Conservation (phyloP, 2,113 vertebrate genomes). For the Hepsetus odoe region DNA sequence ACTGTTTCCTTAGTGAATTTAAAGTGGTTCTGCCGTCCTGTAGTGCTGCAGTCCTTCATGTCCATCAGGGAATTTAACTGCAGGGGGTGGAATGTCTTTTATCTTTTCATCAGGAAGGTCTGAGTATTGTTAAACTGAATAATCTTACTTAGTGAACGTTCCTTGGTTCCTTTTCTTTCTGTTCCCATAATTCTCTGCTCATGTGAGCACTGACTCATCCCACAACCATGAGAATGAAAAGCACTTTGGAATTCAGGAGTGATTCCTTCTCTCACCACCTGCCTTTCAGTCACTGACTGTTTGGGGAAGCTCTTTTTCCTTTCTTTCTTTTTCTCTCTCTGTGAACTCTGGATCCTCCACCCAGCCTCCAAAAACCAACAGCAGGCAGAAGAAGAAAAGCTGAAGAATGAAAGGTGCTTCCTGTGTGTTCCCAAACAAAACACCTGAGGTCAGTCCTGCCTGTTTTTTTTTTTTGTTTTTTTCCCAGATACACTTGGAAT, state of each 20-base stretch:
- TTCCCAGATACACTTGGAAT: too few species aligned
- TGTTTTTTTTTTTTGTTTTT: not conserved
- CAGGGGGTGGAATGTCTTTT: too few species aligned
- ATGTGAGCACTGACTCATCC: not conserved
- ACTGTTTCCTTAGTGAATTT: too few species aligned
- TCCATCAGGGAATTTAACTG: too few species aligned
- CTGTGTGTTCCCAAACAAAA: constrained; percentile 15
- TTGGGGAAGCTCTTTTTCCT: not conserved
- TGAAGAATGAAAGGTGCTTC: constrained; percentile 8
- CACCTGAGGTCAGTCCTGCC: not conserved
- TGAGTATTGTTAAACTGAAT: too few species aligned
- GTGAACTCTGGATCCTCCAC: not conserved
- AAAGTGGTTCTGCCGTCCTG: too few species aligned
- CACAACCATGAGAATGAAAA: not conserved
- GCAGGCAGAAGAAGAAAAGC: not conserved
- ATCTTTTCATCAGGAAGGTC: too few species aligned
- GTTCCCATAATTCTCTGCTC: constrained; percentile 55
- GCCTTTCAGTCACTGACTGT: not conserved
- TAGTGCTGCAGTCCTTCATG: too few species aligned
- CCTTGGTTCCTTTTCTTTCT: constrained; percentile 5
- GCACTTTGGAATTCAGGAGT: constrained; percentile 1
- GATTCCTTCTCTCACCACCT: constrained; percentile 9
- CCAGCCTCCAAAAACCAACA: constrained; percentile 13
- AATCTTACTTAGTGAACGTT: not conserved
- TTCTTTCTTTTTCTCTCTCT: not conserved